Percentiles rank a stretch among this genome's conserved stretches.
phyloP scores from a whole-genome alignment of 1,140 invertebrate genomes.

The Penaeus indicus region DNA sequence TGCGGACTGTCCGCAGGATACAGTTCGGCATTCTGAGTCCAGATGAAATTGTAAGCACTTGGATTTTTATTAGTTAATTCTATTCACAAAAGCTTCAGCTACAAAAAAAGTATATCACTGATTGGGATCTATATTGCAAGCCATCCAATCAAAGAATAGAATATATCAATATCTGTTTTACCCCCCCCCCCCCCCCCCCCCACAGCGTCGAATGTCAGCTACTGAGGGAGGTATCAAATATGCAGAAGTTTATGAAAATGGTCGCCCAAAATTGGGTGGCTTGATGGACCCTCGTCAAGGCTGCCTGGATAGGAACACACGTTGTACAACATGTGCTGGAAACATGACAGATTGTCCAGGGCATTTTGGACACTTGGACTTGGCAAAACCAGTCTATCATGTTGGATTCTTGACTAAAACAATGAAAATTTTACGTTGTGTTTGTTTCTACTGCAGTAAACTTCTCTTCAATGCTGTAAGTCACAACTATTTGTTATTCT shows the following conservation, averaged over 20 bases:
- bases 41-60: conserved; percentile 88
- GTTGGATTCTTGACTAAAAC: conserved; percentile 97
- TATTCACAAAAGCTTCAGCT: not conserved
- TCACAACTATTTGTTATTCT: not conserved
- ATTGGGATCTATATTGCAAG: not conserved
- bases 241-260: conserved; percentile 98
- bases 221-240: conserved; percentile 96
- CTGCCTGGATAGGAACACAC: conserved; percentile 91
- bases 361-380: conserved; percentile 98
- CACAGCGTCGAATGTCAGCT: conserved; percentile 92
- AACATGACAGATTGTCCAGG: conserved; percentile 99
- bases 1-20: conserved; percentile 93
- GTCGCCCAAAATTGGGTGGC: conserved; percentile 96
- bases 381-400: conserved; percentile 98
- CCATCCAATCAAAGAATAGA: too few relatives aligned
- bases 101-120: not conserved
- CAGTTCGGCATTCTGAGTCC: conserved; percentile 99
- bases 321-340: conserved; percentile 97
- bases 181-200: not conserved
- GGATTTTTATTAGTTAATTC: not conserved
- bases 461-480: conserved; percentile 89
- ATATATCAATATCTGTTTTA: too few relatives aligned
- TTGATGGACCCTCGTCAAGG: conserved; percentile 99
- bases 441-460: conserved; percentile 99
- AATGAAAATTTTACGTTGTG: conserved; percentile 95